phyloP scores from a whole-genome alignment of 2,113 vertebrate species.

The Aspiorhynchus laticeps region DNA sequence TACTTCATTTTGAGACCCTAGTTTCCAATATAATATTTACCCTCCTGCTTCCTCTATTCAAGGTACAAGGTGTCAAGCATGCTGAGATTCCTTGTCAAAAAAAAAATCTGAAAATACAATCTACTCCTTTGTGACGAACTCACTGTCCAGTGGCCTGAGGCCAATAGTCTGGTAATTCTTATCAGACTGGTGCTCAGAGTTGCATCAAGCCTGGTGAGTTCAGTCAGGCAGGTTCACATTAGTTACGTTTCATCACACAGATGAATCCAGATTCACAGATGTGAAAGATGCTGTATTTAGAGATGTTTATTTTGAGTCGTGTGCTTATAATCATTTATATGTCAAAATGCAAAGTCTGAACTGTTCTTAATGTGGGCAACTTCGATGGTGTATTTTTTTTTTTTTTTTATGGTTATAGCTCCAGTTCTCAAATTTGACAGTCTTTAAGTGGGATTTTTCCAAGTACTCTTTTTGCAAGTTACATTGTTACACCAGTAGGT shows the following conservation, averaged over 20 bases:
- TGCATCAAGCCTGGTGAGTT: slow-evolving; percentile 10
- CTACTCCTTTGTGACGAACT: neutral
- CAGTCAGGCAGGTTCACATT: slow-evolving; percentile 4
- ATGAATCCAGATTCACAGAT: slow-evolving; percentile 9
- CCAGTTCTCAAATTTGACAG: neutral
- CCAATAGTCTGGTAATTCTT: neutral
- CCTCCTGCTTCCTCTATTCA: neutral
- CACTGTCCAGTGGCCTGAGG: slow-evolving; percentile 19
- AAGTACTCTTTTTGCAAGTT: neutral
- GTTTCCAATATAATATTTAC: slow-evolving; percentile 8
- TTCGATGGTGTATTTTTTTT: too few relatives aligned
- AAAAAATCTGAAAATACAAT: neutral
- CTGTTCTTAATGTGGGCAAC: neutral
- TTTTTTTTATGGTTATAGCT: neutral
- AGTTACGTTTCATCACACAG: slow-evolving; percentile 29
- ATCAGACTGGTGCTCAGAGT: slow-evolving; percentile 2
- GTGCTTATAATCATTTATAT: neutral
- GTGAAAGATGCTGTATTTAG: neutral
- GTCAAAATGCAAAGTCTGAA: neutral
- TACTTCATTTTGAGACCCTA: neutral
- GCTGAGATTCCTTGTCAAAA: neutral
- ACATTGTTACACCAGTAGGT: neutral
- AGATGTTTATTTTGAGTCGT: slow-evolving; percentile 10
- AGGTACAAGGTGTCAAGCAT: neutral
- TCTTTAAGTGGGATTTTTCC: neutral